These are phyloP conservation scores for Nasua narica DNA, from an alignment of 2,797 vertebrate genomes.

Conservation along the genomic window DNA sequence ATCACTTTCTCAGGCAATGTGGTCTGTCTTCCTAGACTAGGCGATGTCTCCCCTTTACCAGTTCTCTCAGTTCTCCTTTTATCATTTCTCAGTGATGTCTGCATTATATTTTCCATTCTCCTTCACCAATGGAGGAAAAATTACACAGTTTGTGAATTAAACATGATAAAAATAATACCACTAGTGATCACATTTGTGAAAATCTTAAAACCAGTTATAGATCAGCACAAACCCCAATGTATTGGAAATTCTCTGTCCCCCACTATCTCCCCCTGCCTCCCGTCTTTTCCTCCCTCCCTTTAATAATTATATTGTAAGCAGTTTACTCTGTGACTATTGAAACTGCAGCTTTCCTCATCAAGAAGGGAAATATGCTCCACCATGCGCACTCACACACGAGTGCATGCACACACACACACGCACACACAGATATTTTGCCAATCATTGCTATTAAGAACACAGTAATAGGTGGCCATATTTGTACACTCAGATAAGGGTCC, in stretches of 20 bases:
- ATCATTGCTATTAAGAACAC: not conserved
- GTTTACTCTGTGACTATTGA: not conserved
- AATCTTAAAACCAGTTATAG: not conserved
- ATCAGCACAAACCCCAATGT: not conserved
- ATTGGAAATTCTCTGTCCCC: not conserved
- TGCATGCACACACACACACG: not conserved
- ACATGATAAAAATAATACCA: not conserved
- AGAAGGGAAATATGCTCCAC: not conserved
- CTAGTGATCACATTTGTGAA: not conserved
- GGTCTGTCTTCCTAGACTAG: not conserved
- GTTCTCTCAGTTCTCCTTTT: not conserved
- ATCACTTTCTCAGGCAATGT: not conserved
- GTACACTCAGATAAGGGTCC: not conserved
- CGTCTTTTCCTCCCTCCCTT: not conserved
- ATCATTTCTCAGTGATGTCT: not conserved
- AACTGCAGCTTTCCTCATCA: not conserved
- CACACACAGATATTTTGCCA: not conserved
- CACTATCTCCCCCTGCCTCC: not conserved
- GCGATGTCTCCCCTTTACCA: not conserved
- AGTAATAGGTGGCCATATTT: not conserved
- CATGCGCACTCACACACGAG: accelerated
- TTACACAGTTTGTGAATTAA: not conserved
- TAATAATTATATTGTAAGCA: not conserved
- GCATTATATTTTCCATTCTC: not conserved
- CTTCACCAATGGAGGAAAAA: not conserved